Conservation (phyloP, 2,888 invertebrate species). For the Apotomis turbidana region DNA sequence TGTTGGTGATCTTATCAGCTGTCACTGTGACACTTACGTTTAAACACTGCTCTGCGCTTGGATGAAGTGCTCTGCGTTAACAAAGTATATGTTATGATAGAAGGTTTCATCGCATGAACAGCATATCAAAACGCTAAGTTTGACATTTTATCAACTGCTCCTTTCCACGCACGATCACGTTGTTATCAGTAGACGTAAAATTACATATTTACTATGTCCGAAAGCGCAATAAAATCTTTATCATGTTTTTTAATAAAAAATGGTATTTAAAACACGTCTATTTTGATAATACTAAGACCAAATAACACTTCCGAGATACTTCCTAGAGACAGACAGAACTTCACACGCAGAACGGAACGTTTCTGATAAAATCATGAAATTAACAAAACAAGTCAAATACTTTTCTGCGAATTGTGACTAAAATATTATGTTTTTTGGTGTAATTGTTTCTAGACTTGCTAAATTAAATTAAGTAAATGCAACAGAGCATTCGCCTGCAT, state of each 20-base stretch:
- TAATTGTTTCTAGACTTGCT: too few species aligned
- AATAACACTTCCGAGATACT: too few species aligned
- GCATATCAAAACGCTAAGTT: conserved; percentile 7
- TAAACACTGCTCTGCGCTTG: conserved; percentile 4
- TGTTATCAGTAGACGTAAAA: neutral
- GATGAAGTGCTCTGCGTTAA: neutral
- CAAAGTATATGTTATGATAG: neutral
- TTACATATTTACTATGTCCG: neutral
- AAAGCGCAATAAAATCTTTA: neutral
- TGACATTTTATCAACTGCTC: neutral
- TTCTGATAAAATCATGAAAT: neutral
- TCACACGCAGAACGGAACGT: neutral
- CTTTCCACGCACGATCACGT: neutral
- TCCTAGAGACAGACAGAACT: too few species aligned
- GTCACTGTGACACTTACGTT: conserved; percentile 33
- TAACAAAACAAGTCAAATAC: neutral
- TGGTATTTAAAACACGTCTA: too few species aligned
- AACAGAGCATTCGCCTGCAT: too few species aligned
- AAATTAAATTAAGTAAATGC: too few species aligned
- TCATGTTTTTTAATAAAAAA: too few species aligned
- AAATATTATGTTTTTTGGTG: neutral
- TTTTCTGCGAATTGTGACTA: conserved; percentile 23
- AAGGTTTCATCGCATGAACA: too few species aligned
- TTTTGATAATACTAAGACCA: too few species aligned
- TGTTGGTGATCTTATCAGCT: neutral